A percentile compares a stretch with the other conserved stretches of the same genome.
phyloP scores from a whole-genome alignment of 1,140 invertebrate genomes.

The Pygmarrhopalites habei region DNA sequence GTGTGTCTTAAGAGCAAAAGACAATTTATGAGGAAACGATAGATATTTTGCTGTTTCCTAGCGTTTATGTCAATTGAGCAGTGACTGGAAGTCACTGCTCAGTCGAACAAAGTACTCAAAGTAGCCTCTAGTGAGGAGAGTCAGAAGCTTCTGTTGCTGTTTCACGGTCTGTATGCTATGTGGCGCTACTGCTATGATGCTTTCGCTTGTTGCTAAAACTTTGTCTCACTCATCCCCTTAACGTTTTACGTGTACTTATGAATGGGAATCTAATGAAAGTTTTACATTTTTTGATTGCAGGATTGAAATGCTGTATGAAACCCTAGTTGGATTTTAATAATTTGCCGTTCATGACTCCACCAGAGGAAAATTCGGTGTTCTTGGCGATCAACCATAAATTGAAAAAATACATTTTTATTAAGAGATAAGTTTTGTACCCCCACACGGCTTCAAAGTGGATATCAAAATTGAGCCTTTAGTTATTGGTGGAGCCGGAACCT shows the following conservation, averaged over 20 bases:
- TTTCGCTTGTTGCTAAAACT: neutral
- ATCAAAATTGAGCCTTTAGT: conserved; percentile 26
- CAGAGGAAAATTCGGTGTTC: neutral
- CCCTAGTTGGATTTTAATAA: neutral
- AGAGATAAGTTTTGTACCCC: neutral
- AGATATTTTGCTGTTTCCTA: no score
- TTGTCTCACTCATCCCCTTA: neutral
- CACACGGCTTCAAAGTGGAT: conserved; percentile 17
- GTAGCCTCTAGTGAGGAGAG: no score
- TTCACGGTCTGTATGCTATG: neutral
- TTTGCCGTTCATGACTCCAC: conserved; percentile 19
- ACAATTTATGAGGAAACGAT: no score
- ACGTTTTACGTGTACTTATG: neutral
- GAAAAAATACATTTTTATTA: no score
- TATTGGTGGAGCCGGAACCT: conserved; percentile 30
- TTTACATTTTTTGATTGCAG: neutral
- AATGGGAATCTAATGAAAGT: neutral
- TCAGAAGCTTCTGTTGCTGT: no score
- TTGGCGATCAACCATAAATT: no score
- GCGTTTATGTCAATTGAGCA: no score
- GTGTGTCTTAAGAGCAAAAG: no score
- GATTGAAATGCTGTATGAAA: neutral
- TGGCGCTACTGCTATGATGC: neutral
- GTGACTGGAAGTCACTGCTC: no score
- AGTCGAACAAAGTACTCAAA: no score